Base-by-base conservation (phyloP, 2,797 vertebrate species). In the Microctenopoma stevenorrisi region DNA sequence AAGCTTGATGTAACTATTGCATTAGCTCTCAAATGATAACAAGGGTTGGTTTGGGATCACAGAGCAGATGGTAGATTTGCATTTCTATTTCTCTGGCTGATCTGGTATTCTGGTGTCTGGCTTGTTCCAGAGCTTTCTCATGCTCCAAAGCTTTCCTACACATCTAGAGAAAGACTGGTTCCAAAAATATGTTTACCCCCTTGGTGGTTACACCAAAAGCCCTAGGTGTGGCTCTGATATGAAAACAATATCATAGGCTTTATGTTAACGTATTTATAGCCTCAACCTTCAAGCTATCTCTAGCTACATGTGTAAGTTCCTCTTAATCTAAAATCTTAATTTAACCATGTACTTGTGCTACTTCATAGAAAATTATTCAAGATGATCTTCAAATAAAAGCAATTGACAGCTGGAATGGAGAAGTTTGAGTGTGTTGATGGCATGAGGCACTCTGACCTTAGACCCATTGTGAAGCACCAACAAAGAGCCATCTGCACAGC, bases 401-500 rank as follows among this genome's bases (percentile, higher is more conserved):
- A 68, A 13, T 1, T 86, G 87, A 72, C 88, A 86, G 87, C 82
- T 92, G 90, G 75, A 91, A 78, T 81, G 83, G 76, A 83, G 85
- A 90, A 91, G 86, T 86, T 90, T 75, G 78, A 85, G 85, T 88
- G 87, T 79, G 87, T 84, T 58, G 81, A 81, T 89, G 85, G 85
- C 83, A 88, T 79, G 82, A 90, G 87, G 84, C 88, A 70, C 81
- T 83, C 80, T 92, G 90, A 94, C 93, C 93, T 92, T 87, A 84
- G 88, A 79, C 74, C 92, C 81, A 94, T 95, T 94, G 93, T 95
- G 90, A 91, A 86, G 82, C 83, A 86, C 84, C 89, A 94, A 95
- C 94, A 95, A 95, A 94, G 93, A 93, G 85, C 94, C 94, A 95
- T 95, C 94, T 95, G 94, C 94, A 92, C 88, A 78, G 91, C 89